phyloP scores from a whole-genome alignment of 2,797 vertebrate genomes.

The Premnoplex brunnescens region DNA sequence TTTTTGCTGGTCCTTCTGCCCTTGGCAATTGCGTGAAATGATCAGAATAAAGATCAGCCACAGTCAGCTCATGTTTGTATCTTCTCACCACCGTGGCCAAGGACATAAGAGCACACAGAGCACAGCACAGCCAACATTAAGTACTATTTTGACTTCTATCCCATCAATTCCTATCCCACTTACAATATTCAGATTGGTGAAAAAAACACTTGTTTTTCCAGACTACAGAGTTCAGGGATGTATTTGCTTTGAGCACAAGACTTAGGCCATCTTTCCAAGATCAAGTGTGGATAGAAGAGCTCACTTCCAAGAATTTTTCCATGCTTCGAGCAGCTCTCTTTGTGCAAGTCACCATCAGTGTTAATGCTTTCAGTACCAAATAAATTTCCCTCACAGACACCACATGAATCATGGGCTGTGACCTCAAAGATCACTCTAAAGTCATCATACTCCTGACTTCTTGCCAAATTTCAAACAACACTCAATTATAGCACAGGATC shows the following conservation, averaged over 20 bases:
- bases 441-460: not conserved
- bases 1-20: not conserved
- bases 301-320: not conserved
- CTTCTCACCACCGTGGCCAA: not conserved
- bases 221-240: not conserved
- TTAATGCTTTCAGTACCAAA: not conserved
- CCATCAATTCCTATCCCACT: not conserved
- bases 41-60: not conserved
- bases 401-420: not conserved
- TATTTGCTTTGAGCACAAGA: not conserved
- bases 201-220: not conserved
- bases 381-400: not conserved
- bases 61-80: not conserved
- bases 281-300: rapidly evolving
- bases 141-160: not conserved
- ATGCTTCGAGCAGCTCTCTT: not conserved
- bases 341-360: not conserved
- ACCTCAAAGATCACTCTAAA: not conserved
- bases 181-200: not conserved
- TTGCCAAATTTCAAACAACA: not conserved
- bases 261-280: not conserved
- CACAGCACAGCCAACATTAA: not conserved
- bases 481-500: not conserved
- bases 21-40: not conserved
- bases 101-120: not conserved